Evolutionary conservation across 2,113 vertebrate species (phyloP).

Genomic region (Erythrolamprus reginae): DNA sequence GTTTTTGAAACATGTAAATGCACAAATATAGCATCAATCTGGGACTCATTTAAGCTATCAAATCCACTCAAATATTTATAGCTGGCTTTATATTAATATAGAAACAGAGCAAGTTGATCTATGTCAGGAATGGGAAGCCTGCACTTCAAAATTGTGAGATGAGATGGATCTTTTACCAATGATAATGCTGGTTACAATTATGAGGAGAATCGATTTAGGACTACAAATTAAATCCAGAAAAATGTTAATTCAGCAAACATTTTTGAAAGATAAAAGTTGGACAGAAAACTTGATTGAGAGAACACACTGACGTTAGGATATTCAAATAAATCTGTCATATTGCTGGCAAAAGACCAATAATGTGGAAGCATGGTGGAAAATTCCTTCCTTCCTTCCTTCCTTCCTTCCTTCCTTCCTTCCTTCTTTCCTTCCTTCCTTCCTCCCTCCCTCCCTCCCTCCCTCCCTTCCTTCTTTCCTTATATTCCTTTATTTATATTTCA

Average conservation of each 20-base stretch:
- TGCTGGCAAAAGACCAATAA: background rate
- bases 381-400: background rate
- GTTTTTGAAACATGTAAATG: background rate
- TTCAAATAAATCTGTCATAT: background rate
- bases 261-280: background rate
- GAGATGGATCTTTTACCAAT: background rate
- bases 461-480: background rate
- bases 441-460: background rate
- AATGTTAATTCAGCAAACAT: background rate
- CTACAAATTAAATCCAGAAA: background rate
- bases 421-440: background rate
- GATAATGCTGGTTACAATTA: background rate
- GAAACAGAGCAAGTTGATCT: background rate
- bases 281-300: background rate
- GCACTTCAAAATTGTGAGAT: background rate
- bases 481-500: background rate
- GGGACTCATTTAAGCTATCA: background rate
- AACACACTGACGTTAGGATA: background rate
- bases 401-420: background rate
- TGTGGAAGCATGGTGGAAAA: background rate
- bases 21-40: background rate
- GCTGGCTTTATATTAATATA: background rate
- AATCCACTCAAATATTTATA: background rate
- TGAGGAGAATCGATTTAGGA: background rate
- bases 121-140: background rate